These are phyloP conservation scores for Sebastolobus altivelis DNA, from an alignment of 2,797 vertebrate species.

Conservation along the genomic window DNA sequence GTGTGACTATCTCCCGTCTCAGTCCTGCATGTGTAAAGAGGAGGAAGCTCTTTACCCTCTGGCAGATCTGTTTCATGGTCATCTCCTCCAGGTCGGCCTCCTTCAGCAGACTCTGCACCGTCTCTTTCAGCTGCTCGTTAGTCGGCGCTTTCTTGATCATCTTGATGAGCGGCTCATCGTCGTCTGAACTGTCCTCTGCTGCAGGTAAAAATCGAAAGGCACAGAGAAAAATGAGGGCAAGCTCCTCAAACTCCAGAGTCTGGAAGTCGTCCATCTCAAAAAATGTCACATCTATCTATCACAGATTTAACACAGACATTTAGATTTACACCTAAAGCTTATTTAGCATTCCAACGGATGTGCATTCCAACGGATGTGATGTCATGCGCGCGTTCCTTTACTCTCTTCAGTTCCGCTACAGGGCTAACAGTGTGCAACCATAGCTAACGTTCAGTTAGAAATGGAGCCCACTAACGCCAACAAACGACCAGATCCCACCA, in stretches of 20 bases:
- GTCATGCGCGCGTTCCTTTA: too few species aligned
- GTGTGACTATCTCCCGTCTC: not conserved
- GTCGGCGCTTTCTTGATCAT: slow-evolving; percentile 92
- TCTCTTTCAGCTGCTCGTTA: slow-evolving; percentile 92
- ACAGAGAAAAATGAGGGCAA: not conserved
- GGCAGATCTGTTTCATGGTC: slow-evolving; percentile 98
- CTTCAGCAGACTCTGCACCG: slow-evolving; percentile 90
- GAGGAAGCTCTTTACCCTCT: slow-evolving; percentile 83
- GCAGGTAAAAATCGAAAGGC: not conserved
- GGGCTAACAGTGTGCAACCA: too few species aligned
- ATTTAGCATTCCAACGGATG: too few species aligned
- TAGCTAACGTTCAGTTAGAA: too few species aligned
- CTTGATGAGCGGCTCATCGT: slow-evolving; percentile 94
- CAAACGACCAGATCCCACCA: too few species aligned
- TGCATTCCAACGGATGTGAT: too few species aligned
- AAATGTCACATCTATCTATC: not conserved
- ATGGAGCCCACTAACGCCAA: too few species aligned
- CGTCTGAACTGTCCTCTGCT: slow-evolving; percentile 92
- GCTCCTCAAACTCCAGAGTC: not conserved
- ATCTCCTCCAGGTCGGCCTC: slow-evolving; percentile 94
- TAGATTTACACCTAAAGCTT: not conserved
- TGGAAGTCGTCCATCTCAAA: not conserved
- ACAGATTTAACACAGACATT: not conserved
- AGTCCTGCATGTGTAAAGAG: not conserved
- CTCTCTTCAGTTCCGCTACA: too few species aligned